phyloP scores from a whole-genome alignment of 2,888 invertebrate species.

The Thumatha senex region DNA sequence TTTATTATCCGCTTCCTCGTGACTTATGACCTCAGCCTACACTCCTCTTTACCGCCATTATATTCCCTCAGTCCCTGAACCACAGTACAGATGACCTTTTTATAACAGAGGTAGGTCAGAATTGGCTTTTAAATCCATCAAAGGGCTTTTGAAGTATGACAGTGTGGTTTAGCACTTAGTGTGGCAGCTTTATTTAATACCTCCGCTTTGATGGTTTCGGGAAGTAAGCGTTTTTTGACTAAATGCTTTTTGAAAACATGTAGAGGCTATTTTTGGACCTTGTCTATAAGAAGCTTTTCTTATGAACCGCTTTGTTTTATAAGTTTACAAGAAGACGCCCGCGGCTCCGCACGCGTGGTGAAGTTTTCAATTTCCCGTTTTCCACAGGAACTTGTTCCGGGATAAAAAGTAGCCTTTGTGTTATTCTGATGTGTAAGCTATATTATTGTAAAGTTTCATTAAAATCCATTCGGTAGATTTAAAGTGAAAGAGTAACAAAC shows the following conservation, averaged over 20 bases:
- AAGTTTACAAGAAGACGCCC: no score
- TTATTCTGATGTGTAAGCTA: no score
- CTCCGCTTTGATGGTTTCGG: constrained; percentile 17
- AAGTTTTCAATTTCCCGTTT: no score
- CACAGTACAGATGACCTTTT: constrained; percentile 59
- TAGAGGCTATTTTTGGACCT: not conserved
- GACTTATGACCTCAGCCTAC: constrained; percentile 24
- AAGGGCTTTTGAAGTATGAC: constrained; percentile 43
- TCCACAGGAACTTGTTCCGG: no score
- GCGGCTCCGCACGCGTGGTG: no score
- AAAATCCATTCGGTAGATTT: no score
- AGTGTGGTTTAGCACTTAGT: constrained; percentile 41
- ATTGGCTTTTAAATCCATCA: constrained; percentile 53
- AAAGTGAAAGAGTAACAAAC: no score
- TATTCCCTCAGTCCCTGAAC: constrained; percentile 47
- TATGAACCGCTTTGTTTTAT: no score
- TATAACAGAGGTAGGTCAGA: constrained; percentile 48
- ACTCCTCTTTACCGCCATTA: constrained; percentile 47
- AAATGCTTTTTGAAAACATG: no score
- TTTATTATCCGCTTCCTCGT: no score
- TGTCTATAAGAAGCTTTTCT: not conserved
- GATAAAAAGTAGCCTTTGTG: no score
- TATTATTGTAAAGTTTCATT: no score
- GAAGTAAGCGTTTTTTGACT: constrained; percentile 21
- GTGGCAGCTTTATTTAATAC: constrained; percentile 18